These are phyloP conservation scores for Arbacia lixula DNA, from an alignment of 53 echinoderm and acorn worm species.

Conservation along the genomic window DNA sequence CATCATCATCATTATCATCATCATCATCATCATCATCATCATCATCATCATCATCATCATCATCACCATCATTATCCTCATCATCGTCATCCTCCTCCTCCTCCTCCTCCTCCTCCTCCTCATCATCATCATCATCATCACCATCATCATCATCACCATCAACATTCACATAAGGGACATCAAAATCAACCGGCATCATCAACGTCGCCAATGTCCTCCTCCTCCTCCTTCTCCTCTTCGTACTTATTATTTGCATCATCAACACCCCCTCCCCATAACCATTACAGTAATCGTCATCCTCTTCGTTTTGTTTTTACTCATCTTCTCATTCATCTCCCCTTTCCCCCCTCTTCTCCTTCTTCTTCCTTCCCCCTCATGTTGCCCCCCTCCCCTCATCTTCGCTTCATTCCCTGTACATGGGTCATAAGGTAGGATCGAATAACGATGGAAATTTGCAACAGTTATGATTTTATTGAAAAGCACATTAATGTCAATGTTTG, in stretches of 20 bases:
- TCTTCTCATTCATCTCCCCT: not conserved
- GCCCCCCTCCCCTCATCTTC: not conserved
- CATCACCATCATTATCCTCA: not conserved
- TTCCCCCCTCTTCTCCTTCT: not conserved
- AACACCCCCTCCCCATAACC: not conserved
- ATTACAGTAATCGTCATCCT: not conserved
- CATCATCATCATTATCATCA: constrained; percentile 18
- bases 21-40: not conserved
- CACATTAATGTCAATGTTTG: not conserved
- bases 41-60: not conserved
- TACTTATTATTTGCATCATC: not conserved
- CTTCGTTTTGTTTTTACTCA: not conserved
- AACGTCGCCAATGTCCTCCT: not conserved
- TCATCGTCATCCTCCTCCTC: no score
- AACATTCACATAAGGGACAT: no score
- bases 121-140: no score
- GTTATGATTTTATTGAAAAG: not conserved
- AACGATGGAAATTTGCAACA: not conserved
- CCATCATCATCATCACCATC: no score
- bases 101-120: no score
- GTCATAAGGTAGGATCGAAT: no score
- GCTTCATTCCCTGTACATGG: not conserved
- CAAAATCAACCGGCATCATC: no score
- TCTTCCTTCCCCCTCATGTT: not conserved
- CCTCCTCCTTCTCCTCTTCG: not conserved